Evolutionary conservation across 2,888 invertebrate genomes (phyloP).

Genomic region (Apantesis nais): DNA sequence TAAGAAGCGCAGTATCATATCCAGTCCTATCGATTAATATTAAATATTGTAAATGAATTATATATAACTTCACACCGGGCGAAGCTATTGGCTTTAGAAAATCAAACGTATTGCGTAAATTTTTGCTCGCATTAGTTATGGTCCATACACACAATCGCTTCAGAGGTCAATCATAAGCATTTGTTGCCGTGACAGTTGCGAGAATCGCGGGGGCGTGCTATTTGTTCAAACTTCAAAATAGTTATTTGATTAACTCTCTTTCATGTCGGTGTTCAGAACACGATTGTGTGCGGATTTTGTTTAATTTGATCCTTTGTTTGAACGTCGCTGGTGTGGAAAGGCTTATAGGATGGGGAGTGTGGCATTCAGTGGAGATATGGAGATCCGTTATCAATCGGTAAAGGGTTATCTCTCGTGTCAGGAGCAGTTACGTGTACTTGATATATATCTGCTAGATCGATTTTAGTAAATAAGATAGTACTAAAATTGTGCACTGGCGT

Average conservation of each 20-base stretch:
- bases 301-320: constrained; percentile 85
- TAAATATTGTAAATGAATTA: neutral
- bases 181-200: constrained; percentile 73
- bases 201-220: constrained; percentile 68
- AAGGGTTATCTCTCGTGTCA: constrained; percentile 74
- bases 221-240: constrained; percentile 69
- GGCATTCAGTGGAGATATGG: constrained; percentile 63
- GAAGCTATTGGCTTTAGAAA: constrained; percentile 62
- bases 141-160: constrained; percentile 47
- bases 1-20: neutral
- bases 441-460: constrained; percentile 36
- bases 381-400: constrained; percentile 67
- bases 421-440: constrained; percentile 69
- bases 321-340: constrained; percentile 77
- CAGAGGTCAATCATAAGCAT: constrained; percentile 78
- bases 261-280: constrained; percentile 77
- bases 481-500: neutral
- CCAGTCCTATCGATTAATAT: neutral
- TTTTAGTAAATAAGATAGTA: neutral
- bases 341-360: constrained; percentile 63
- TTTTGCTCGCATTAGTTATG: constrained; percentile 69
- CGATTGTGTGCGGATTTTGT: constrained; percentile 82
- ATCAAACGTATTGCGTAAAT: constrained; percentile 74
- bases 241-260: constrained; percentile 85
- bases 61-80: constrained; percentile 63